Conservation (phyloP, 2,888 invertebrate genomes). For the Eilema depressum region DNA sequence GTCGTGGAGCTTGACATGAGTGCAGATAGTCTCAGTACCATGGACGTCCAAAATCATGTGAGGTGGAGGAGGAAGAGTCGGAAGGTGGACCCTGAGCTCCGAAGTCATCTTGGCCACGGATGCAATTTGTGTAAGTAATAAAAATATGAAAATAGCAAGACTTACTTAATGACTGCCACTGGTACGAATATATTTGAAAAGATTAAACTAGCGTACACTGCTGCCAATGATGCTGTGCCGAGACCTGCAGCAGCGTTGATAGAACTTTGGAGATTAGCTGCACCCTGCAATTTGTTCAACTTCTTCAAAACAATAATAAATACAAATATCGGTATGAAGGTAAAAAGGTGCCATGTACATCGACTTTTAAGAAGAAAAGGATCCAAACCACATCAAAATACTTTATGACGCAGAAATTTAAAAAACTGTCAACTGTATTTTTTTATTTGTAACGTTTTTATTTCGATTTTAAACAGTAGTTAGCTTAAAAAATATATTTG, state of each 20-base stretch:
- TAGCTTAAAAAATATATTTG: too few species aligned
- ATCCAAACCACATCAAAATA: neutral
- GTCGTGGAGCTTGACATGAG: too few species aligned
- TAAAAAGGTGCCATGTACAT: neutral
- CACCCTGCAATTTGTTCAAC: slow-evolving; percentile 73
- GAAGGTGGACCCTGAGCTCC: too few species aligned
- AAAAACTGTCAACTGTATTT: neutral
- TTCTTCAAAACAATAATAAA: neutral
- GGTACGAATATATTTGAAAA: slow-evolving; percentile 84
- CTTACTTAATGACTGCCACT: slow-evolving; percentile 81
- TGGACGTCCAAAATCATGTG: too few species aligned
- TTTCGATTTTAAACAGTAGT: neutral
- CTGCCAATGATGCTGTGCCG: slow-evolving; percentile 82
- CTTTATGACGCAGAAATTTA: too few species aligned
- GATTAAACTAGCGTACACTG: slow-evolving; percentile 82
- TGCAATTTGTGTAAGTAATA: neutral
- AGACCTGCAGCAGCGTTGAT: slow-evolving; percentile 83
- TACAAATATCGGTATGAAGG: neutral
- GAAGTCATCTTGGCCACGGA: too few species aligned
- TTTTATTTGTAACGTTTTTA: neutral
- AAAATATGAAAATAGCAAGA: slow-evolving; percentile 16
- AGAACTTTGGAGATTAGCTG: slow-evolving; percentile 84
- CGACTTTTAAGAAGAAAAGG: neutral
- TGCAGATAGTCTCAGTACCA: too few species aligned
- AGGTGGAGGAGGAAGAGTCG: too few species aligned